Evolutionary conservation across 2,797 vertebrate species (phyloP), one percentile per base, ranked within the genome.

Genomic region (Pipistrellus nathusii): DNA sequence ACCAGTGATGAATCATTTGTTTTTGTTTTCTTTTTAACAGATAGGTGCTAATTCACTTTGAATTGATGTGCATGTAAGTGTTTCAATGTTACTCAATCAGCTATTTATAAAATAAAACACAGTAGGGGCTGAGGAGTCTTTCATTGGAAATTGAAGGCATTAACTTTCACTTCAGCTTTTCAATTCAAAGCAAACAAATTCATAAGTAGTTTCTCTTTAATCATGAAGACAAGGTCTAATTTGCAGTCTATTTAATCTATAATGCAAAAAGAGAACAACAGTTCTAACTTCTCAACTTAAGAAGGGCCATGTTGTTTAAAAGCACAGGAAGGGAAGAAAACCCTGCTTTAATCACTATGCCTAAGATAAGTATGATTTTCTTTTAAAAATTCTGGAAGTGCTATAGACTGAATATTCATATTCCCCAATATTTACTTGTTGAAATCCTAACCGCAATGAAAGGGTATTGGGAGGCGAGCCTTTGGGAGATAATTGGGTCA

Each of bases 101-200:
- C 41, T 75, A 20, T 46, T 90, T 82, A 62, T 59, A 81, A 93
- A 93, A 69, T 71, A 94, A 77, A 78, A 81, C 51, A 53, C 13
- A 23, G 15, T 18, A 51, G 21, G 10, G 32, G 6, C 8, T 46
- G 7, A 86, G 71, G 21, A 78, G 21, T 46, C 62, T 38, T 82
- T 59, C 35, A 25, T 1, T 78, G 14, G 27, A 66, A 32, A 44
- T 32, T 32, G 21, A 85, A 21, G 30, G n/a, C n/a, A 38, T 69
- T 95, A 27, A 55, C 71, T 85, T 91, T 91, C 53, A 57, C n/a
- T 93, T 64, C 32, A 87, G 59, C 59, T 55, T 93, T 46, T 80
- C 57, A 38, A 30, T 59, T 91, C 46, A 86, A 85, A 75, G 25
- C 30, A 62, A 89, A 78, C 32, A 83, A 82, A 72, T 44, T 62